Evolutionary conservation across 2,113 vertebrate genomes (phyloP).

Genomic region (Naja naja): DNA sequence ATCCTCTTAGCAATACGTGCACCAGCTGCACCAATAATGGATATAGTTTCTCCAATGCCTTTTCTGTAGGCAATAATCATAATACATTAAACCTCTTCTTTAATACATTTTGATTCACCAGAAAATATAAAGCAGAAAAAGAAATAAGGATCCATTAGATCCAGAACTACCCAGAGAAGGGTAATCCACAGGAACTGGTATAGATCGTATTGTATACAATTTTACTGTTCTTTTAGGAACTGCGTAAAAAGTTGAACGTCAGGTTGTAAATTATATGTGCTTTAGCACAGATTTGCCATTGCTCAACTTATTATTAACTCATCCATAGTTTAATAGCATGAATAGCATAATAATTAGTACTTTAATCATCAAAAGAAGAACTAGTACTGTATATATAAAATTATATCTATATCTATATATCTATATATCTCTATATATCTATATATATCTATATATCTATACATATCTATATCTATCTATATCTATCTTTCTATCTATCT

Average conservation of each 20-base stretch:
- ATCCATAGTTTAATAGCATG: neutral
- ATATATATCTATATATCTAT: too few species aligned
- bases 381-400: neutral
- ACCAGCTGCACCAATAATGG: neutral
- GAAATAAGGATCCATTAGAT: neutral
- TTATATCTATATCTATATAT: too few species aligned
- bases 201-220: neutral
- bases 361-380: neutral
- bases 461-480: too few species aligned
- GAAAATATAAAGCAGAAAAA: neutral
- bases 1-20: neutral
- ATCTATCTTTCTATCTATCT: too few species aligned
- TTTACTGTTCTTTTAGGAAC: neutral
- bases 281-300: neutral
- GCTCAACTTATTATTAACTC: neutral
- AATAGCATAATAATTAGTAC: too few species aligned
- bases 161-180: neutral
- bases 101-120: neutral
- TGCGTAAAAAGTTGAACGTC: neutral
- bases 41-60: neutral
- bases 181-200: neutral
- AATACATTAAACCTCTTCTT: neutral
- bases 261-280: neutral
- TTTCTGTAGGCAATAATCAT: neutral
- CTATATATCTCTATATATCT: too few species aligned